A percentile compares a stretch with the other conserved stretches of the same genome.
phyloP scores from a whole-genome alignment of 2,113 vertebrate genomes.

The Astur gentilis region DNA sequence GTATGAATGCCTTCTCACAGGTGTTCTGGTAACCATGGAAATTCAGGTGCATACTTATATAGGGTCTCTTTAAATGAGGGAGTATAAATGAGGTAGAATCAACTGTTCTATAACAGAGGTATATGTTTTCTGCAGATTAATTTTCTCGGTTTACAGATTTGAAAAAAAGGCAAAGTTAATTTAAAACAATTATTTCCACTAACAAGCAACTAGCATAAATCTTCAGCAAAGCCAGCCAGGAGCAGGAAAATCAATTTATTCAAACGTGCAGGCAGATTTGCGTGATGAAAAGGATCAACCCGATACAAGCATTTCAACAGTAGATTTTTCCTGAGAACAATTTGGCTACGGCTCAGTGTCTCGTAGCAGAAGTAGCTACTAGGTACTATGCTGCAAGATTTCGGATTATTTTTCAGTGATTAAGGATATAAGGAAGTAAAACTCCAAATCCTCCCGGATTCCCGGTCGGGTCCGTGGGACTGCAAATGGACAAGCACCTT shows the following conservation, averaged over 20 bases:
- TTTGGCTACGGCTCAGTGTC: background rate
- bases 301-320: background rate
- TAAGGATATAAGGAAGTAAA: background rate
- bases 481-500: background rate
- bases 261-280: background rate
- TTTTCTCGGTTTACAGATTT: background rate
- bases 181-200: background rate
- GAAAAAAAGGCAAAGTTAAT: background rate
- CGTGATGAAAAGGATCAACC: background rate
- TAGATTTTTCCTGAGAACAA: background rate
- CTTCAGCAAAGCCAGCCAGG: background rate
- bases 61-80: background rate
- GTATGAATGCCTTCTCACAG: background rate
- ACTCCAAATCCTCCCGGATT: background rate
- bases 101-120: background rate
- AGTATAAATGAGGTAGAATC: background rate
- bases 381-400: background rate
- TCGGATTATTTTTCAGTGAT: background rate
- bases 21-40: background rate
- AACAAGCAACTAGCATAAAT: background rate
- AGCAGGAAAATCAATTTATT: background rate
- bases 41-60: background rate
- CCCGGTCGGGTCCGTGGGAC: accelerated
- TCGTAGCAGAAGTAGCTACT: background rate
- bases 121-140: background rate